Base-by-base conservation (phyloP, 2,888 invertebrate genomes). In the Xanthia icteritia region DNA sequence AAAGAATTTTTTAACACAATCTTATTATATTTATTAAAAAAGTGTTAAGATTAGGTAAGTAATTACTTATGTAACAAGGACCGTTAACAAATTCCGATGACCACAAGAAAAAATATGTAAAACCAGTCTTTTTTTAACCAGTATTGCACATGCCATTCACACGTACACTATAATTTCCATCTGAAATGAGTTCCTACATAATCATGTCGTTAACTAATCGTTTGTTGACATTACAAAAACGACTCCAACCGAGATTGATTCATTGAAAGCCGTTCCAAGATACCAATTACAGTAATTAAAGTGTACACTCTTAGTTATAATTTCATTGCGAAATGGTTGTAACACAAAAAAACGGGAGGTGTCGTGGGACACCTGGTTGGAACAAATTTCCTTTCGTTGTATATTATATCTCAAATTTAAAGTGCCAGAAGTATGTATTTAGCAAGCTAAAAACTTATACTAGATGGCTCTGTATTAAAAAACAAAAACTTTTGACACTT, bases 211-310 rank as follows among this genome's bases (percentile, higher is more conserved):
- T 65, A 76, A 76, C 76, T 85, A 81, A 88, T 86, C 79, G 79
- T 74, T 74, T 73, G 85, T 83, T 87, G 89, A 83, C 85, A 84
- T 84, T 78, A 82, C 79, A 85, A 86, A 81, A 82, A 81, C 79
- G 65, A 61, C 61, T 70, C 69, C 65, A 66, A 68, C 36, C n/a
- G 61, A 78, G 83, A 85, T 81, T 87, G 84, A 89, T 88, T 85
- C 77, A 83, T 87, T 86, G 76, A 85, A 85, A 81, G 70, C 68
- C 63, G 77, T 56, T 81, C 75, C 73, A 73, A 73, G 75, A 82
- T 78, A 72, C 73, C 86, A 84, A 90, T 89, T 87, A 90, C 39
- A 85, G 85, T 83, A 88, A 90, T 90, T 90, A 90, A 89, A 83
- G 67, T 83, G 72, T 84, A 82, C 65, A 86, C 73, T 81, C 79